Evolutionary conservation across 2,888 invertebrate genomes (phyloP), one percentile per base, ranked within the genome.

Genomic region (Dorcus hopei): DNA sequence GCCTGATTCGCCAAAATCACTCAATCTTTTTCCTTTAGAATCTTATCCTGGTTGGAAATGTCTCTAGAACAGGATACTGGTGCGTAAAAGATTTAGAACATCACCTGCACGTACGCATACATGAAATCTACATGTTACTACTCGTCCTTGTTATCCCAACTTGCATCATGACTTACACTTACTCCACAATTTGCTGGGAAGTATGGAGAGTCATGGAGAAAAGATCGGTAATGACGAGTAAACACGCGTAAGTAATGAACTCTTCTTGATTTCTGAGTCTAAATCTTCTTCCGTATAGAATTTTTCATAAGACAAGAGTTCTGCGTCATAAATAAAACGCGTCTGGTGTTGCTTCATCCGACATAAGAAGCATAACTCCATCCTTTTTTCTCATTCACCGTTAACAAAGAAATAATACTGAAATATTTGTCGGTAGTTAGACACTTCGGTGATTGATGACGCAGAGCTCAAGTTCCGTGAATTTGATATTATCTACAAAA

Each of bases 101-200:
- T 1, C 68, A 71, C 23, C 50, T 61, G 16, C 69, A 82, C 42
- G 84, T 83, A 81, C 79, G 78, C 49, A 74, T 81, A 43, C 85
- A 86, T 70, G 87, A 87, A 70, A 70, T 86, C 3, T 87, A 86
- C 75, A 85, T 87, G 84, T 75, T 88, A 9, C 67, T 84, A 2
- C 69, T 88, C 33, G 82, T 88, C 14, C 80, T 89, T 45, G 72
- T 87, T 3, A 75, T 86, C 26, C 89, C 89, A 0, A 80, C 86
- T 11, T 72, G 77, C 48, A 83, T 88, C 51, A 89, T 89, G 87
- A 80, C 81, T 0, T 81, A 84, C 57, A 85, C 87, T 48, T 89
- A 89, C 72, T 80, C 82, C 4, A 80, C 83, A 61, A 87, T 89
- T 67, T 85, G 85, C 69, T 81, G 81, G 76, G 86, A 87, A 73